Conservation (phyloP, 2,888 invertebrate species). For the Gortyna flavago region DNA sequence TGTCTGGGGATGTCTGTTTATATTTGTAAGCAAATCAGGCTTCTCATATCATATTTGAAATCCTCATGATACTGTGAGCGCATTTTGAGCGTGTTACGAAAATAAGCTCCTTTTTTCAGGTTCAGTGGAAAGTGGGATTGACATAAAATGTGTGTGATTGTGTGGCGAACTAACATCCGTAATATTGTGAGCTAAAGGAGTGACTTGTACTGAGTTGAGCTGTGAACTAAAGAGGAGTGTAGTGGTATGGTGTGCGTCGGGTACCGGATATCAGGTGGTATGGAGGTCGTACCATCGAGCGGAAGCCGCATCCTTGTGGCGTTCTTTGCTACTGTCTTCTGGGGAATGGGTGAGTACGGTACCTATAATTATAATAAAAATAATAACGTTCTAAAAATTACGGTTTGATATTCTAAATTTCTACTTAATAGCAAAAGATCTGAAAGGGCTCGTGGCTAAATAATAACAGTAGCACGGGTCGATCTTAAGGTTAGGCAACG, state of each 20-base stretch:
- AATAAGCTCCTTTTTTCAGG: conserved; percentile 72
- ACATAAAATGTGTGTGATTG: conserved; percentile 78
- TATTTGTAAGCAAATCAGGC: conserved; percentile 55
- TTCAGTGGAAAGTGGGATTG: conserved; percentile 67
- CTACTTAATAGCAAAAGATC: not conserved
- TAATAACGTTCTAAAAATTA: not conserved
- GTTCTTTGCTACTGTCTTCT: conserved; percentile 85
- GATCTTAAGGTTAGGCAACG: too few relatives aligned
- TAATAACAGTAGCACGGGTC: too few relatives aligned
- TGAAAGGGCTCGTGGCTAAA: too few relatives aligned
- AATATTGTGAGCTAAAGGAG: conserved; percentile 60
- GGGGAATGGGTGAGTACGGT: conserved; percentile 88
- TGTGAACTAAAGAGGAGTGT: conserved; percentile 59
- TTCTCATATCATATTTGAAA: conserved; percentile 50
- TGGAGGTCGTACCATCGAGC: conserved; percentile 83
- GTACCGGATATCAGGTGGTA: conserved; percentile 78
- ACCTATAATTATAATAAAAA: not conserved
- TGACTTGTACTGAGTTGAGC: conserved; percentile 53
- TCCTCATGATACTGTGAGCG: conserved; percentile 40
- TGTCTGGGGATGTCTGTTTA: conserved; percentile 44
- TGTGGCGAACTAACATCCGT: conserved; percentile 78
- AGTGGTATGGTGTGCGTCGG: conserved; percentile 65
- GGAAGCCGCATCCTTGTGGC: conserved; percentile 87
- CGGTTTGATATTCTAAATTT: not conserved
- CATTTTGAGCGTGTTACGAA: conserved; percentile 46